phyloP scores from a whole-genome alignment of 2,888 invertebrate genomes.

The Eretmocerus hayati region DNA sequence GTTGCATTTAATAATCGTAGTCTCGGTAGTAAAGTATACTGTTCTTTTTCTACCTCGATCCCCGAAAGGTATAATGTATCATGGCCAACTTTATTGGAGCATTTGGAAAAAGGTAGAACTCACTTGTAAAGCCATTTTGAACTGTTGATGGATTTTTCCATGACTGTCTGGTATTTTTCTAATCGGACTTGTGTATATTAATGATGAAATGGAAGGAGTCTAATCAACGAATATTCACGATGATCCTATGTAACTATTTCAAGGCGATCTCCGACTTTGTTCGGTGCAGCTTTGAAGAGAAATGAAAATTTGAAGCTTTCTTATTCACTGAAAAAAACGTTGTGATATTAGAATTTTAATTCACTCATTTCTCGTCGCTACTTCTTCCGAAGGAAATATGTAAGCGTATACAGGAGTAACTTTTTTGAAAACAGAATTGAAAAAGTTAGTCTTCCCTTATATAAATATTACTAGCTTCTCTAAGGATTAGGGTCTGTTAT shows the following conservation, averaged over 20 bases:
- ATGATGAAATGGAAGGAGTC: conserved; percentile 17
- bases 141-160: conserved; percentile 14
- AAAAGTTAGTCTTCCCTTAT: conserved; percentile 29
- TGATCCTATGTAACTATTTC: conserved; percentile 14
- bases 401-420: conserved; percentile 16
- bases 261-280: conserved; percentile 6
- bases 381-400: conserved; percentile 18
- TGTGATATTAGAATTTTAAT: conserved; percentile 27
- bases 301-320: conserved; percentile 14
- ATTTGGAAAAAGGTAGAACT: not conserved
- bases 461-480: too few species aligned
- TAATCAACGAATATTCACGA: conserved; percentile 23
- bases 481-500: too few species aligned
- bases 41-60: conserved; percentile 3
- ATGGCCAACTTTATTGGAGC: not conserved
- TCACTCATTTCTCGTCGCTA: conserved; percentile 18
- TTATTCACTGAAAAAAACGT: conserved; percentile 19
- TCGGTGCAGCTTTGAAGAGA: conserved; percentile 12
- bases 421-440: conserved; percentile 17
- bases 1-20: conserved; percentile 12
- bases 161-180: conserved; percentile 21
- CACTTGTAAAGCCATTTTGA: conserved; percentile 5
- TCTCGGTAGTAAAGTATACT: conserved; percentile 10
- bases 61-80: not conserved
- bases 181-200: conserved; percentile 19